phyloP scores from a whole-genome alignment of 2,888 invertebrate species.

The Diploptera punctata region DNA sequence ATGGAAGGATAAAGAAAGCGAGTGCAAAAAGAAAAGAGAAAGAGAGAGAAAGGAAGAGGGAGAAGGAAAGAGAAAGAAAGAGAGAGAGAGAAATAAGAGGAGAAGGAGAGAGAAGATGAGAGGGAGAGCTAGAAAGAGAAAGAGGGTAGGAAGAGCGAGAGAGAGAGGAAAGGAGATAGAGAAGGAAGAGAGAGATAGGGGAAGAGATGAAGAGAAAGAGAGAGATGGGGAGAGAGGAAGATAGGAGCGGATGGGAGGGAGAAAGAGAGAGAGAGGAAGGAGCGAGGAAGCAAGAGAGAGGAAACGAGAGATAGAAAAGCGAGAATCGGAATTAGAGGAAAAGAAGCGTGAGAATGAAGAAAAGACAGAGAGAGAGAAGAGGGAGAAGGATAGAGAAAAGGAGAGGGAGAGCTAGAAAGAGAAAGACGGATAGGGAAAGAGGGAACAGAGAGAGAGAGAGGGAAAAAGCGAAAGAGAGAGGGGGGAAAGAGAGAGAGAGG shows the following conservation, averaged over 20 bases:
- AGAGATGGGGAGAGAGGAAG: too few species aligned
- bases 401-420: too few species aligned
- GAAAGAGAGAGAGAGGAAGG: background rate
- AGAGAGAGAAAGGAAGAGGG: background rate
- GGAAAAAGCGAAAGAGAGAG: too few species aligned
- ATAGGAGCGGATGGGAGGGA: background rate
- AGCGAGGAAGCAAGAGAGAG: too few species aligned
- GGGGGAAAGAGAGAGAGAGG: too few species aligned
- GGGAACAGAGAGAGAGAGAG: too few species aligned
- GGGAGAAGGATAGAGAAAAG: too few species aligned
- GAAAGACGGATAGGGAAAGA: too few species aligned
- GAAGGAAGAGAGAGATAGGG: background rate
- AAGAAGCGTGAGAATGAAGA: too few species aligned
- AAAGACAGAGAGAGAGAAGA: too few species aligned
- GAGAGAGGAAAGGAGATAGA: background rate
- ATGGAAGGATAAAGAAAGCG: background rate
- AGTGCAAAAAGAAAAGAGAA: background rate
- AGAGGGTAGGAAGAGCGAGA: background rate
- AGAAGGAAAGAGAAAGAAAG: background rate
- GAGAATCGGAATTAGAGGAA: too few species aligned
- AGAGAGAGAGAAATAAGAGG: background rate
- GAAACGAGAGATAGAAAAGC: too few species aligned
- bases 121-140: background rate
- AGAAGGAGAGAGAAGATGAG: background rate
- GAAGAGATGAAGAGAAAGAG: background rate